Base-by-base conservation (phyloP, 2,797 vertebrate species). In the Notolepis coatsorum region DNA sequence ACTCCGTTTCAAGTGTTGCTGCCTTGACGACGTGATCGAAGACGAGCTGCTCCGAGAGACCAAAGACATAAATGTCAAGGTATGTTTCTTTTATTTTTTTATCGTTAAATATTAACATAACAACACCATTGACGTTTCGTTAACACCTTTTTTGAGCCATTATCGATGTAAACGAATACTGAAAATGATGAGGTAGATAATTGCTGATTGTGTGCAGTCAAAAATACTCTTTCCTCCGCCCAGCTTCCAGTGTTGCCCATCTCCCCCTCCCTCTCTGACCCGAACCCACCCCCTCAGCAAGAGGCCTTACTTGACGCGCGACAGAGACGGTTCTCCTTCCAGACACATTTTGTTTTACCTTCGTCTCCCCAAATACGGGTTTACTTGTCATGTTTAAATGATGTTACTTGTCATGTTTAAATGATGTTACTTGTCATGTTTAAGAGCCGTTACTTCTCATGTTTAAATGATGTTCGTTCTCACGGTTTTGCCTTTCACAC, bases 11-110 rank as follows among this genome's bases (percentile, higher is more conserved):
- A n/a, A n/a, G n/a, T n/a, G n/a, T n/a, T 92, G 90, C 85, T 93
- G 92, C n/a, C 88, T 87, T 7, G 93, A 93, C 31, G 91, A 92
- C 38, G 81, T 84, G 42, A 15, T 86, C 38, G 91, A 86, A 13
- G 91, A 93, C 1, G 89, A 94, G 63, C 80, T 92, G 48, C 75
- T 85, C 45, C 87, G 67, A 91, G n/a, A n/a, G 73, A 80, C 75
- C 84, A 89, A 86, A 88, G 74, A 75, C 13, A 1, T 30, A 9
- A 31, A 67, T 59, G 23, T 59, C 25, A 68, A 81, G 83, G 67
- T 77, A 63, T 15, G 28, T 13, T 41, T 31, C 2, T 4, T 4
- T 33, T 45, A 23, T 10, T 24, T 0, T 21, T 37, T 20, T 33
- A 39, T 38, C 70, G 1, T 7, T 18, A 20, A 10, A 21, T 21